Conservation (phyloP, 2,113 vertebrate species). For the Oceanodroma tethys region DNA sequence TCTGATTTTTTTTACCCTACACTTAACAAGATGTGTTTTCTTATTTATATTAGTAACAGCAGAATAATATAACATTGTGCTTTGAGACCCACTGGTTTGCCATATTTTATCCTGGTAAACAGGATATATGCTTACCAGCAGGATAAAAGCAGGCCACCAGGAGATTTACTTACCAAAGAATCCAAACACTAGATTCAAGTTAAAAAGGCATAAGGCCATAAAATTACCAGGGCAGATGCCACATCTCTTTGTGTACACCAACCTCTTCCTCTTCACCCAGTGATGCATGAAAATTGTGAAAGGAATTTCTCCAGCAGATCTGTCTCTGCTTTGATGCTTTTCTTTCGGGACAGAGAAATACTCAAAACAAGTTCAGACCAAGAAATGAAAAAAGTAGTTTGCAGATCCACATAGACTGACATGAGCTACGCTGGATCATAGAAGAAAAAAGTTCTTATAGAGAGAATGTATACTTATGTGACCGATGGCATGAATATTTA, state of each 20-base stretch:
- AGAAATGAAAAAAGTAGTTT: neutral
- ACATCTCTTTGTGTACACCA: constrained; percentile 3
- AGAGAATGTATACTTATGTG: neutral
- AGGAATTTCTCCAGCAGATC: constrained; percentile 21
- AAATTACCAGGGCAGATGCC: constrained; percentile 1
- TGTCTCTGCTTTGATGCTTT: constrained; percentile 25
- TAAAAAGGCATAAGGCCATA: neutral
- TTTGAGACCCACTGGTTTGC: neutral
- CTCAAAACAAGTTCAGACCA: constrained; percentile 6
- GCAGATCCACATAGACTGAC: neutral
- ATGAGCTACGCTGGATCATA: neutral
- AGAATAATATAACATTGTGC: neutral
- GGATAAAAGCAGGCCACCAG: neutral
- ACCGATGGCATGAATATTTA: neutral
- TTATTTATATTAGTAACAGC: neutral
- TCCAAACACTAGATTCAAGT: constrained; percentile 1
- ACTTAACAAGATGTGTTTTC: neutral
- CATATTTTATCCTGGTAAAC: neutral
- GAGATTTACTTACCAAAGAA: constrained; percentile 45
- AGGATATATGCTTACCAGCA: neutral
- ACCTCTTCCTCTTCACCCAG: neutral
- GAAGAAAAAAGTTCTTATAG: neutral
- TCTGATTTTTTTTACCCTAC: neutral
- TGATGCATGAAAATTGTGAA: constrained; percentile 5
- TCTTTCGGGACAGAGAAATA: constrained; percentile 27